phyloP scores from a whole-genome alignment of 1,140 invertebrate genomes.

The Musca domestica region DNA sequence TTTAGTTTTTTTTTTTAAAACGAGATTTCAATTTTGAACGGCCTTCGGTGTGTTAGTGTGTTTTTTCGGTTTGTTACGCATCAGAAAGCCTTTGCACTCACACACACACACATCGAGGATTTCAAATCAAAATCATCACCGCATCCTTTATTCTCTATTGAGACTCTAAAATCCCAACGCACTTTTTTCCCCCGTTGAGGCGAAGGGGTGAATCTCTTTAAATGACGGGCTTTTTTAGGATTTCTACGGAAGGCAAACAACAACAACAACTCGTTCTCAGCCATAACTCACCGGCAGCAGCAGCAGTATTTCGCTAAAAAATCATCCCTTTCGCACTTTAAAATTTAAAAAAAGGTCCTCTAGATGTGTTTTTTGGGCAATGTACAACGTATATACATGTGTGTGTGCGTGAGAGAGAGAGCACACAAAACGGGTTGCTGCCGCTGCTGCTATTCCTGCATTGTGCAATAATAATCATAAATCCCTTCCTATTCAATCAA shows the following conservation, averaged over 20 bases:
- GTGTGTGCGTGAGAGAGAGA: no score
- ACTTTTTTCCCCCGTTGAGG: slow-evolving; percentile 12
- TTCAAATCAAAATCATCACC: no score
- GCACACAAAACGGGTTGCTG: no score
- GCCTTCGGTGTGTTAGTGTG: background rate
- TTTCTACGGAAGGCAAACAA: background rate
- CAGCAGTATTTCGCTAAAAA: background rate
- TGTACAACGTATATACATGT: no score
- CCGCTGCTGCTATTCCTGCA: no score
- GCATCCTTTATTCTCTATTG: background rate
- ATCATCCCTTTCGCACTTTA: slow-evolving; percentile 29
- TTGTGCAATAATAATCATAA: no score
- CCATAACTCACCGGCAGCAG: background rate
- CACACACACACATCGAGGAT: background rate
- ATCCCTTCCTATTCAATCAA: no score
- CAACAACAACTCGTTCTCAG: background rate
- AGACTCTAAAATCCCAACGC: no score
- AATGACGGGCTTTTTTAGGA: slow-evolving; percentile 15
- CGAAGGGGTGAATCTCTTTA: slow-evolving; percentile 16
- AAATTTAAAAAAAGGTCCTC: slow-evolving; percentile 11
- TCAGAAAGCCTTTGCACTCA: background rate
- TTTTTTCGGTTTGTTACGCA: slow-evolving; percentile 2
- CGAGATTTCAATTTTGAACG: slow-evolving; percentile 5
- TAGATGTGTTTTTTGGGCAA: no score
- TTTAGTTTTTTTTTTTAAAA: slow-evolving; percentile 6